These are phyloP conservation scores for Luperina nickerlii DNA, from an alignment of 2,888 invertebrate species.

Conservation along the genomic window DNA sequence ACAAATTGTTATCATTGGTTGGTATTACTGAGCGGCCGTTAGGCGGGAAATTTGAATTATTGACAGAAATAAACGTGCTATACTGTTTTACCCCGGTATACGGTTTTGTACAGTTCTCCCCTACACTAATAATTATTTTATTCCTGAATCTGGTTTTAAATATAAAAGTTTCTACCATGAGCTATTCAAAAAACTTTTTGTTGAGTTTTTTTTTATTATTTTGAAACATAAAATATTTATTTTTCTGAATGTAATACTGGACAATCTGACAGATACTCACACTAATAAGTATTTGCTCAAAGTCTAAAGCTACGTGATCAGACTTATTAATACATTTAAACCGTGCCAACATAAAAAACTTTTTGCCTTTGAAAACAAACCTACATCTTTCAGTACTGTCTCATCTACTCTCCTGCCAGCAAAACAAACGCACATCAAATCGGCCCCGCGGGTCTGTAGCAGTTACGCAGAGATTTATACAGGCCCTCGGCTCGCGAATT, in stretches of 20 bases:
- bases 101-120: no score
- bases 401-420: constrained; percentile 33
- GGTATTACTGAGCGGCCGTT: no score
- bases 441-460: constrained; percentile 60
- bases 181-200: background rate
- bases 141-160: constrained; percentile 18
- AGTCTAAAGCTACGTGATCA: background rate
- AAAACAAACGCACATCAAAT: constrained; percentile 58
- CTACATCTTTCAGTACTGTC: constrained; percentile 10
- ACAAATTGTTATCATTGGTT: no score
- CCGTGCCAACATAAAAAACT: background rate
- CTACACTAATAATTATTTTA: constrained; percentile 25
- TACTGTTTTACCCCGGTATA: no score
- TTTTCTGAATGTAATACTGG: background rate
- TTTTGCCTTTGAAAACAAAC: background rate
- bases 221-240: background rate
- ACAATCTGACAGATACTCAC: background rate
- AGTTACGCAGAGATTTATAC: constrained; percentile 71
- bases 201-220: background rate
- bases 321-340: background rate
- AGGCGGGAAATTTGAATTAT: no score
- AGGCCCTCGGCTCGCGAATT: constrained; percentile 64
- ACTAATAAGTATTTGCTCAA: background rate
- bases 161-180: background rate
- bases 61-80: no score